phyloP scores from a whole-genome alignment of 1,140 invertebrate species.

The Dolichoris vasculosae region DNA sequence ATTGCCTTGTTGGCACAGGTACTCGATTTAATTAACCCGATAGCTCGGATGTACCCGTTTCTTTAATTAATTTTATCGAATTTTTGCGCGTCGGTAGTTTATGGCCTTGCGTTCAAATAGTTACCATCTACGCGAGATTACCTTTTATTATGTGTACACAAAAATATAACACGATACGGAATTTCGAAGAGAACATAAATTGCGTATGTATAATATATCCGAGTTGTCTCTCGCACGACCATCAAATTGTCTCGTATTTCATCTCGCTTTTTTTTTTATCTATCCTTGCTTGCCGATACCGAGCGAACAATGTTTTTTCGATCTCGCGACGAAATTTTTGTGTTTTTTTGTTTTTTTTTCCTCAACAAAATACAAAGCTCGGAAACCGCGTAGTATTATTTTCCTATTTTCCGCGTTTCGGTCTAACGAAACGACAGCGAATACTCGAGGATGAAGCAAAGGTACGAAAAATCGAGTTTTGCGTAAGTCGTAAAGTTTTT shows the following conservation, averaged over 20 bases:
- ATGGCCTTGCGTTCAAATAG: neutral
- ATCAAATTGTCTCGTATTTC: slow-evolving; percentile 2
- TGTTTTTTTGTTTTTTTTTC: too few species aligned
- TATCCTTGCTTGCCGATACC: slow-evolving; percentile 5
- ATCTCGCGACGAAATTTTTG: neutral
- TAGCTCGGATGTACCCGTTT: neutral
- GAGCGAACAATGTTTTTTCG: neutral
- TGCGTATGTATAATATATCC: neutral
- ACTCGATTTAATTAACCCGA: neutral
- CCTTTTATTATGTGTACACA: neutral
- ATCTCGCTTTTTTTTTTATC: slow-evolving; percentile 33
- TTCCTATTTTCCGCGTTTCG: neutral
- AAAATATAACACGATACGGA: neutral
- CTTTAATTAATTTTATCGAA: neutral
- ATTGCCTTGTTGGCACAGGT: neutral
- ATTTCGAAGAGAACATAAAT: slow-evolving; percentile 8
- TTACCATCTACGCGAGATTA: neutral
- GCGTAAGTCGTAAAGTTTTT: neutral
- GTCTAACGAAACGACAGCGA: neutral
- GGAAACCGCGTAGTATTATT: too few species aligned
- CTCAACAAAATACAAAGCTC: too few species aligned
- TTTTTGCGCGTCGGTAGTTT: neutral
- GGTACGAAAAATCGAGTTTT: neutral
- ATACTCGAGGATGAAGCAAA: neutral
- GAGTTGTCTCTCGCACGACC: neutral